phyloP scores from a whole-genome alignment of 2,888 invertebrate genomes.

The Fragum fragum region DNA sequence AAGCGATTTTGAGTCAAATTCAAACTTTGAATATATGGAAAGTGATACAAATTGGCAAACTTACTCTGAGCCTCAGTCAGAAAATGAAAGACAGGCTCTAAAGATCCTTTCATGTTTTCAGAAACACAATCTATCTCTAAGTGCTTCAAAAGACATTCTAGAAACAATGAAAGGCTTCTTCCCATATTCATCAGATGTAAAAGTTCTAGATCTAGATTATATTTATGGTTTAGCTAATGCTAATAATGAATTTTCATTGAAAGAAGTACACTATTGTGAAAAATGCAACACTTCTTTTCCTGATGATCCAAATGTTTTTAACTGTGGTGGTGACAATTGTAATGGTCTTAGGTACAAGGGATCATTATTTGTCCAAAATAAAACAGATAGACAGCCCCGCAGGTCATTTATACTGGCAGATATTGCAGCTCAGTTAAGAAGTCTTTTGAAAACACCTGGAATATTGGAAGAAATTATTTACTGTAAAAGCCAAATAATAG shows the following conservation, averaged over 20 bases:
- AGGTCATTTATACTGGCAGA: conserved; percentile 32
- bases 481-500: conserved; percentile 26
- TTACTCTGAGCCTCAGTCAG: neutral
- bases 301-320: conserved; percentile 37
- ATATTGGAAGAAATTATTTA: conserved; percentile 16
- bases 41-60: neutral
- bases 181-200: neutral
- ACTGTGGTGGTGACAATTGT: conserved; percentile 29
- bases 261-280: conserved; percentile 36
- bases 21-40: neutral
- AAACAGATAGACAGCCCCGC: conserved; percentile 20
- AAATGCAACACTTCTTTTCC: conserved; percentile 30
- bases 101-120: neutral
- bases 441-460: conserved; percentile 37
- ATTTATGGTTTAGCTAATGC: neutral
- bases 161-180: neutral
- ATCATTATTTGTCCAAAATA: conserved; percentile 23
- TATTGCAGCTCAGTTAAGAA: conserved; percentile 33
- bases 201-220: neutral
- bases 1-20: neutral
- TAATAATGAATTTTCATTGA: neutral
- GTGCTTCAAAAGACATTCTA: conserved; percentile 2
- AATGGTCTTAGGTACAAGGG: conserved; percentile 39
- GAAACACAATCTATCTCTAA: neutral
- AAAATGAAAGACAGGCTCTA: neutral